A percentile compares a stretch with the other conserved stretches of the same genome.
phyloP scores from a whole-genome alignment of 2,113 vertebrate species.

The Hyperoodon ampullatus region DNA sequence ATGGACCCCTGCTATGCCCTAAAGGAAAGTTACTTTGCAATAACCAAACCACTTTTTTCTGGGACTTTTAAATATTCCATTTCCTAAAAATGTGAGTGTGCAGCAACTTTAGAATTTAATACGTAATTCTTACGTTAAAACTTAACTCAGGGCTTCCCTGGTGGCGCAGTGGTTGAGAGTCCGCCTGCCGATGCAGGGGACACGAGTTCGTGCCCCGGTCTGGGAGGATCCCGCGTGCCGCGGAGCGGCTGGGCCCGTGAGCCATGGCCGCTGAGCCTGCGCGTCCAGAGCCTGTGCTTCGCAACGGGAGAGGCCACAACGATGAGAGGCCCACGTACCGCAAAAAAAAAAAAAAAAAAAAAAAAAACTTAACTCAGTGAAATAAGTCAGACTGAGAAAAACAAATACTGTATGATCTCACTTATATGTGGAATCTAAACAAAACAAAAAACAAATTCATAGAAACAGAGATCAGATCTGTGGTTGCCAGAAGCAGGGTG shows the following conservation, averaged over 20 bases:
- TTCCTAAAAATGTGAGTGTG: background rate
- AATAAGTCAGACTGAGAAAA: background rate
- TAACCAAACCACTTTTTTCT: background rate
- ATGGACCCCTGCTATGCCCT: background rate
- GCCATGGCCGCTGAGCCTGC: too few species aligned
- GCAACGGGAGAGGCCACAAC: too few species aligned
- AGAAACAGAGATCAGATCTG: background rate
- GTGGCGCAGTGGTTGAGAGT: too few species aligned
- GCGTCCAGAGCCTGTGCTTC: too few species aligned
- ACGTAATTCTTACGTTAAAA: background rate
- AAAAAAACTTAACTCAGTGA: constrained; percentile 25
- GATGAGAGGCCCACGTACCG: too few species aligned
- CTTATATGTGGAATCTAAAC: background rate
- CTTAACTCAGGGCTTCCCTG: too few species aligned
- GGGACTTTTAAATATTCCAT: background rate
- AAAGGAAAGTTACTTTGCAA: background rate
- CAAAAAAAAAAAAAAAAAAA: too few species aligned
- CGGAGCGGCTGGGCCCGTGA: too few species aligned
- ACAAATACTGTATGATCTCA: background rate
- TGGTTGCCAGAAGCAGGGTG: background rate
- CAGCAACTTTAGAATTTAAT: background rate
- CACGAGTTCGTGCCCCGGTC: too few species aligned
- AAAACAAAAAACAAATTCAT: background rate
- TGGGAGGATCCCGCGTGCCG: too few species aligned
- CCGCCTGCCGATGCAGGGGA: too few species aligned